Conservation (phyloP, 64 coral and sea anemone species). For the Astreopora myriophthalma region DNA sequence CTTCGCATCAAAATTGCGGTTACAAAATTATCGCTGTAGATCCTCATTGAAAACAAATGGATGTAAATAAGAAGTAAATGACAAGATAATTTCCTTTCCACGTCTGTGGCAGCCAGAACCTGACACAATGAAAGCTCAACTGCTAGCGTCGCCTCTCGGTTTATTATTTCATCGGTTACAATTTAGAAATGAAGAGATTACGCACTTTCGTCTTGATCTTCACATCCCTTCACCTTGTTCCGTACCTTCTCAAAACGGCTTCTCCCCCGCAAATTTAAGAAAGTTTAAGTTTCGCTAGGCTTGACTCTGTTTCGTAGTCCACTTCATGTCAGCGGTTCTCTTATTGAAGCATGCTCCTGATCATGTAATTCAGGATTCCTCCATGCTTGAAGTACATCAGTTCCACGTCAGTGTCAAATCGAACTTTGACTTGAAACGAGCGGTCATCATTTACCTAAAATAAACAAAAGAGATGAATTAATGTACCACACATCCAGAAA, state of each 20-base stretch:
- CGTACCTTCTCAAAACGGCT: too few relatives aligned
- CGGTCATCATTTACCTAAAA: constrained; percentile 60
- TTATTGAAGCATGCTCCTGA: constrained; percentile 91
- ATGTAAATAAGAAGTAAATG: neutral
- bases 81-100: neutral
- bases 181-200: too few relatives aligned
- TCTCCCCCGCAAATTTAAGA: too few relatives aligned
- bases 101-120: neutral
- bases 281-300: too few relatives aligned
- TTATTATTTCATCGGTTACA: too few relatives aligned
- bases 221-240: too few relatives aligned
- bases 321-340: neutral
- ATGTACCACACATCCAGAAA: neutral
- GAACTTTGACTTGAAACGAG: constrained; percentile 86
- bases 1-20: too few relatives aligned
- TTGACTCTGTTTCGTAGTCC: too few relatives aligned
- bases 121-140: neutral
- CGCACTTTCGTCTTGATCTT: too few relatives aligned
- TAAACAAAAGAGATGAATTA: neutral
- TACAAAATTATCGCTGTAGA: too few relatives aligned
- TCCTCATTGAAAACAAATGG: too few relatives aligned
- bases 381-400: constrained; percentile 92
- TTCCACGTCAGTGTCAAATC: constrained; percentile 98
- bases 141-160: too few relatives aligned
- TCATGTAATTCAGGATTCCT: constrained; percentile 99